Evolutionary conservation across 2,888 invertebrate species (phyloP).

Genomic region (Drosophila diplacantha): DNA sequence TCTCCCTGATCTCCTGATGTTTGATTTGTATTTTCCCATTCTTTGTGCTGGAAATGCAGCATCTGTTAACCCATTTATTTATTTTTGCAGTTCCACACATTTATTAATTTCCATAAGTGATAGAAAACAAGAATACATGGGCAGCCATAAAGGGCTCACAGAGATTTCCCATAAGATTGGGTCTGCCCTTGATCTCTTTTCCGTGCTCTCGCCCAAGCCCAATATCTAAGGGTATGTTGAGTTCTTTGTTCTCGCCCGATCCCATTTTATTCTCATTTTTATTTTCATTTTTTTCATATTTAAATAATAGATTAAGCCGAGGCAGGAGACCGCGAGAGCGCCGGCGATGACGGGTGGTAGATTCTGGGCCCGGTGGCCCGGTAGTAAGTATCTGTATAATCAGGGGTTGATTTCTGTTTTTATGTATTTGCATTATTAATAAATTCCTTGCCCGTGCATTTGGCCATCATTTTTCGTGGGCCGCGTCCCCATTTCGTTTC

Average conservation of each 20-base stretch:
- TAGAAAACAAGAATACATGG: neutral
- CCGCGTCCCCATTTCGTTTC: constrained; percentile 22
- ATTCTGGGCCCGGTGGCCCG: constrained; percentile 22
- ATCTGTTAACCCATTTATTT: constrained; percentile 5
- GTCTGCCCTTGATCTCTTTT: constrained; percentile 9
- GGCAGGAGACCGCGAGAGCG: constrained; percentile 50
- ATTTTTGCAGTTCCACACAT: neutral
- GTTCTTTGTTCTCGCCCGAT: constrained; percentile 21
- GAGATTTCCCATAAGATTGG: constrained; percentile 16
- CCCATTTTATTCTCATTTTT: constrained; percentile 53
- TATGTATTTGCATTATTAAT: constrained; percentile 72
- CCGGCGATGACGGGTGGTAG: constrained; percentile 40
- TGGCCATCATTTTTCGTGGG: constrained; percentile 53
- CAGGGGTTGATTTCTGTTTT: constrained; percentile 73
- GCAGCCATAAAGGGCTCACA: neutral
- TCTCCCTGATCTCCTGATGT: neutral
- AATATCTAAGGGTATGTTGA: constrained; percentile 38
- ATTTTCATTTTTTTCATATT: constrained; percentile 60
- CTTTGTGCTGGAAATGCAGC: neutral
- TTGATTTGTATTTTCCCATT: neutral
- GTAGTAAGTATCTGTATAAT: constrained; percentile 66
- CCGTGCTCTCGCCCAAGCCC: neutral
- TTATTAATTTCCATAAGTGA: constrained; percentile 10
- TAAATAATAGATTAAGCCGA: constrained; percentile 72
- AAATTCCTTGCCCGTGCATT: constrained; percentile 69